Conservation (phyloP, 1,140 invertebrate genomes). For the Brachionus calyciflorus region DNA sequence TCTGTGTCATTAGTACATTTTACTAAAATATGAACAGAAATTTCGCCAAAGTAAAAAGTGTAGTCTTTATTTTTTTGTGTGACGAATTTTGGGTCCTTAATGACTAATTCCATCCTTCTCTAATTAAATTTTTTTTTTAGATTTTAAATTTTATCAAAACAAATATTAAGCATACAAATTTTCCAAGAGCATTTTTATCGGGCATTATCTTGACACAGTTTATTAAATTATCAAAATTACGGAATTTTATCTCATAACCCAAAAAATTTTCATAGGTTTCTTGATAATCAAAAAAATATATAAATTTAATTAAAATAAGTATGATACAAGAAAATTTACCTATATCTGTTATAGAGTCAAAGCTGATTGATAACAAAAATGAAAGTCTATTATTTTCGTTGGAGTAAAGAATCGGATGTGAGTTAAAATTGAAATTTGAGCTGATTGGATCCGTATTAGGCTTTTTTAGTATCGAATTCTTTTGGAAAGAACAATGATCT, state of each 20-base stretch:
- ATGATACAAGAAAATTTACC: background rate
- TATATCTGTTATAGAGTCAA: background rate
- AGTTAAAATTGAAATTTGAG: background rate
- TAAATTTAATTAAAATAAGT: background rate
- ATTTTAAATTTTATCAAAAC: background rate
- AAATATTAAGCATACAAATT: background rate
- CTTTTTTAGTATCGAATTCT: background rate
- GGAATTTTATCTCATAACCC: slow-evolving; percentile 3
- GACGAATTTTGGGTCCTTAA: slow-evolving; percentile 11
- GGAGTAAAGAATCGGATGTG: background rate
- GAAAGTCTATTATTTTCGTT: background rate
- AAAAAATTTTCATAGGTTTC: background rate
- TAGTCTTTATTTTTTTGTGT: background rate
- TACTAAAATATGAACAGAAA: background rate
- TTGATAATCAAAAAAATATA: background rate
- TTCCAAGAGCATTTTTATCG: background rate
- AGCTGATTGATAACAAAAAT: background rate
- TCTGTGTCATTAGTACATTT: background rate
- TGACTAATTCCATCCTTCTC: background rate
- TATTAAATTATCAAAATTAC: background rate
- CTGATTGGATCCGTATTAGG: no score
- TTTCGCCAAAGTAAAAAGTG: slow-evolving; percentile 6
- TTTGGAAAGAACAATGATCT: background rate
- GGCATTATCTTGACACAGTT: slow-evolving; percentile 4
- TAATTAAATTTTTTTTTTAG: background rate